phyloP scores from a whole-genome alignment of 2,888 invertebrate genomes.

The Lordiphosa fenestrarum region DNA sequence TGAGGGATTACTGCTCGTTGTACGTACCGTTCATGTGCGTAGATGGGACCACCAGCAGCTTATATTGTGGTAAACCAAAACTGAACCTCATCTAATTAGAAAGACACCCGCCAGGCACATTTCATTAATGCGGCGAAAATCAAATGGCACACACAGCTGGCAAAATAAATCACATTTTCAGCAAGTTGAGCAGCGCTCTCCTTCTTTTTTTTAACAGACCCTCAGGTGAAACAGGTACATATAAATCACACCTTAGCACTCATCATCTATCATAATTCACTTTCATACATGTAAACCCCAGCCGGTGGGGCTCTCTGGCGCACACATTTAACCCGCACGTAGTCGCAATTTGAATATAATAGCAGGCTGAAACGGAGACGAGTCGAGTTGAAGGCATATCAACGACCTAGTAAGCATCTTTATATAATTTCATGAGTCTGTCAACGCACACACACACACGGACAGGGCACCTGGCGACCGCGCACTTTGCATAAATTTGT shows the following conservation, averaged over 20 bases:
- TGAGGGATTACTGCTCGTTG: constrained; percentile 59
- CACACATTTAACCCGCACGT: constrained; percentile 68
- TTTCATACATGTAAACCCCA: constrained; percentile 30
- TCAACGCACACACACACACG: constrained; percentile 37
- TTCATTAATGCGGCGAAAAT: constrained; percentile 42
- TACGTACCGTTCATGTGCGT: constrained; percentile 10
- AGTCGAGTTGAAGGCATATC: constrained; percentile 47
- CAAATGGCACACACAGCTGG: constrained; percentile 35
- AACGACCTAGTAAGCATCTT: constrained; percentile 70
- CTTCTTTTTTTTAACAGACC: constrained; percentile 36
- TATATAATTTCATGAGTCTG: constrained; percentile 70
- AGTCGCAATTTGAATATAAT: constrained; percentile 67
- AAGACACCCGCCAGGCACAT: constrained; percentile 21
- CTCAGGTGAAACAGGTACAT: constrained; percentile 22
- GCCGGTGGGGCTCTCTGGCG: constrained; percentile 25
- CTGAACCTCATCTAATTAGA: constrained; percentile 31
- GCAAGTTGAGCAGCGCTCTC: constrained; percentile 19
- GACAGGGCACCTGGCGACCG: constrained; percentile 56
- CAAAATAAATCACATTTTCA: constrained; percentile 48
- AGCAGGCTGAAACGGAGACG: constrained; percentile 42
- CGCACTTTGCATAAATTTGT: constrained; percentile 72
- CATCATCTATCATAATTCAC: constrained; percentile 66
- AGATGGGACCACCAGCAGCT: constrained; percentile 10
- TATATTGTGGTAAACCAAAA: constrained; percentile 25
- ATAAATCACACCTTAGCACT: constrained; percentile 10